phyloP scores from a whole-genome alignment of 2,888 invertebrate species.

The Melanargia galathea region DNA sequence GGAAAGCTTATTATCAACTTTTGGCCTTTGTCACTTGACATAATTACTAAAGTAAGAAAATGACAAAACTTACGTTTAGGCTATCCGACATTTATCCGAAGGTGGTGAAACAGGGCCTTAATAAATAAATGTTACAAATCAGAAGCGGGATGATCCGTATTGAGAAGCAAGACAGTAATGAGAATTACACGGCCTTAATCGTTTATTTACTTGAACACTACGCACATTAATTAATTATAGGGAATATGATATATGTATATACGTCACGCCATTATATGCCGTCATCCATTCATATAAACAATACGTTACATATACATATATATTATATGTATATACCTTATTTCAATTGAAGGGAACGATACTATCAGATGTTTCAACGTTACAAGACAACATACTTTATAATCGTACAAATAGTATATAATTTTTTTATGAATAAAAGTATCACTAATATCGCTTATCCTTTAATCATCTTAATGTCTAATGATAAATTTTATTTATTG shows the following conservation, averaged over 20 bases:
- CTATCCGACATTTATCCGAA: too few relatives aligned
- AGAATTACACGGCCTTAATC: background rate
- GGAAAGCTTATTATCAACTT: too few relatives aligned
- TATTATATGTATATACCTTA: background rate
- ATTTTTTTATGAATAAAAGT: too few relatives aligned
- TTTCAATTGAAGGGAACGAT: background rate
- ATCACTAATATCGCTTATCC: too few relatives aligned
- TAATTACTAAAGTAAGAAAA: too few relatives aligned
- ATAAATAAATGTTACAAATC: background rate
- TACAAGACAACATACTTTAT: too few relatives aligned
- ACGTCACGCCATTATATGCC: slow-evolving; percentile 6
- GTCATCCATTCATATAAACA: slow-evolving; percentile 10
- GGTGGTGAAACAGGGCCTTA: too few relatives aligned
- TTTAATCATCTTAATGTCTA: too few relatives aligned
- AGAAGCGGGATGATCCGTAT: background rate
- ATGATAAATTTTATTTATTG: too few relatives aligned
- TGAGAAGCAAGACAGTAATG: background rate
- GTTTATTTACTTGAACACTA: slow-evolving; percentile 6
- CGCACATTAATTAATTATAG: slow-evolving; percentile 10
- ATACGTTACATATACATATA: background rate
- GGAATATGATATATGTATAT: slow-evolving; percentile 10
- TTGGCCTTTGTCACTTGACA: too few relatives aligned
- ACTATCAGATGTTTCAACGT: background rate
- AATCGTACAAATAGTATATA: too few relatives aligned
- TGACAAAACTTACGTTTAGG: too few relatives aligned